Evolutionary conservation across 2,888 invertebrate species (phyloP).

Genomic region (Campoplex nolae): DNA sequence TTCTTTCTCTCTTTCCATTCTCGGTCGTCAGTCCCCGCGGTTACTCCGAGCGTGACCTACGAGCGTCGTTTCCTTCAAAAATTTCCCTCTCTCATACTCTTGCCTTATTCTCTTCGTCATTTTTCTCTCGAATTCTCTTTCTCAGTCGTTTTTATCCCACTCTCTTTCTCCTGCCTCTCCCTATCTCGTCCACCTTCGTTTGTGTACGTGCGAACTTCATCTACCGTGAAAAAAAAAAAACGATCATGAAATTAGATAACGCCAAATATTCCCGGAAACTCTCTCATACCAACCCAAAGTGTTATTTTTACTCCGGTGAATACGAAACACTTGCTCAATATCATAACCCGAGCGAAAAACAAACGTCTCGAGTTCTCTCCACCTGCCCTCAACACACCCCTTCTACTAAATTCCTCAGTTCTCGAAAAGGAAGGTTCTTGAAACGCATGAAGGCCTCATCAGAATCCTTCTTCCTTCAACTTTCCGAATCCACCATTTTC

Average conservation of each 20-base stretch:
- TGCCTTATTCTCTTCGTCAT: constrained; percentile 38
- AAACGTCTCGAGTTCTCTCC: background rate
- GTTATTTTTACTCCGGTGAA: background rate
- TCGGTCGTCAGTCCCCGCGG: constrained; percentile 36
- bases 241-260: constrained; percentile 65
- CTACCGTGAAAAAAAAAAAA: constrained; percentile 64
- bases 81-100: constrained; percentile 1
- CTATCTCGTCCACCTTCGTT: constrained; percentile 16
- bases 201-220: constrained; percentile 21
- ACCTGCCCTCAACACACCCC: constrained; percentile 17
- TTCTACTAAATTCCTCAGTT: background rate
- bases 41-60: constrained; percentile 63
- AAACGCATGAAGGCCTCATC: background rate
- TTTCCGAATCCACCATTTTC: background rate
- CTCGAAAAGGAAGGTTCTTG: background rate
- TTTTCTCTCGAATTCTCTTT: constrained; percentile 40
- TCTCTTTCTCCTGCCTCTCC: constrained; percentile 8
- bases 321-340: background rate
- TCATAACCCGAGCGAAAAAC: background rate
- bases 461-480: background rate
- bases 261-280: constrained; percentile 59
- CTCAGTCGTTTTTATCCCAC: background rate
- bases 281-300: constrained; percentile 11
- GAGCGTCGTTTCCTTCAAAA: constrained; percentile 48
- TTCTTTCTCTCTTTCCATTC: constrained; percentile 28